Percentiles rank a stretch among this genome's conserved stretches.
Evolutionary conservation across 2,113 vertebrate species (phyloP).

Genomic region (pig (Sus scrofa)): DNA sequence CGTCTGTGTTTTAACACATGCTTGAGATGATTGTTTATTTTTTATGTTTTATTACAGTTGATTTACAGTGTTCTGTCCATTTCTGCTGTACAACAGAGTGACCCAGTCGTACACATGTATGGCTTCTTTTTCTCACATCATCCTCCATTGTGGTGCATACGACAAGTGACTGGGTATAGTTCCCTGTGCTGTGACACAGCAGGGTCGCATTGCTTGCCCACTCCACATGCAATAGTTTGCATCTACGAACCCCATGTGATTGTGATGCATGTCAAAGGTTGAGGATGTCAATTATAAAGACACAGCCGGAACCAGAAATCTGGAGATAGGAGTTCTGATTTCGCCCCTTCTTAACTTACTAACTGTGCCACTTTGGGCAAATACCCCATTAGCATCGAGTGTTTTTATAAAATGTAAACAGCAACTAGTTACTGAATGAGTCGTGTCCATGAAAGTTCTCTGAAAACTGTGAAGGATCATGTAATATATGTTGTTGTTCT

Average conservation of each 20-base stretch:
- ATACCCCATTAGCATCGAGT: constrained; percentile 29
- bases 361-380: background rate
- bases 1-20: background rate
- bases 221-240: too few species aligned
- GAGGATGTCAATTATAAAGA: background rate
- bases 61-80: too few species aligned
- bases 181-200: too few species aligned
- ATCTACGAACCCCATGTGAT: background rate
- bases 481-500: constrained; percentile 17
- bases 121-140: too few species aligned
- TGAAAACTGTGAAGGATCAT: background rate
- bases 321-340: background rate
- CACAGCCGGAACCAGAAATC: background rate
- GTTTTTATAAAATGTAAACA: background rate
- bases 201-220: too few species aligned
- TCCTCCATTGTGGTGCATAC: too few species aligned
- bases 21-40: too few species aligned
- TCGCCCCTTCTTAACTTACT: background rate
- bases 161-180: too few species aligned
- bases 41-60: too few species aligned
- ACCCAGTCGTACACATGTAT: too few species aligned
- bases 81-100: too few species aligned
- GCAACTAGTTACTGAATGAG: constrained; percentile 30
- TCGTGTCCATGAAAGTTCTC: constrained; percentile 56
- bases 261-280: background rate